These are phyloP conservation scores for Hydrophis major DNA, from an alignment of 2,797 vertebrate genomes.

Conservation along the genomic window DNA sequence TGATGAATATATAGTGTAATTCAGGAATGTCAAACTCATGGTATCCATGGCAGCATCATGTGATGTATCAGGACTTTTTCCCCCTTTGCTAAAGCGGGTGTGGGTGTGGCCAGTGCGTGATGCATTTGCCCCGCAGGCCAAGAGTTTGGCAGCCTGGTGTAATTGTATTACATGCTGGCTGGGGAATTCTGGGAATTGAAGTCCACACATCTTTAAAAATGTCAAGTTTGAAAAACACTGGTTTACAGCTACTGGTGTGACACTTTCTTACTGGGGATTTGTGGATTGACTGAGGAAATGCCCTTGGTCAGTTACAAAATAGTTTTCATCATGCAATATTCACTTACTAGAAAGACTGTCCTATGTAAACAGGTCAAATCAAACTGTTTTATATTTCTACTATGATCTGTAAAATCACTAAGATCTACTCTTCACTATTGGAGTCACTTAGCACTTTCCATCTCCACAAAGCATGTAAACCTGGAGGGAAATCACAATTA, in stretches of 20 bases:
- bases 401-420: not conserved
- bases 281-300: not conserved
- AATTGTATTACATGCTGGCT: not conserved
- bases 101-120: too few relatives aligned
- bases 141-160: too few relatives aligned
- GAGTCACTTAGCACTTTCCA: not conserved
- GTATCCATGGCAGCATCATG: too few relatives aligned
- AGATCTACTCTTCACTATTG: not conserved
- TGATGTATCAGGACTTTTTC: too few relatives aligned
- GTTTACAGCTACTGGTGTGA: not conserved
- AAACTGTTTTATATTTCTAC: not conserved
- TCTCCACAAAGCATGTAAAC: not conserved
- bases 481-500: not conserved
- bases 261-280: not conserved
- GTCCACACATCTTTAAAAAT: not conserved
- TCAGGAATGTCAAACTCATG: not conserved
- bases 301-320: not conserved
- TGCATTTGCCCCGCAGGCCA: accelerated
- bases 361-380: not conserved
- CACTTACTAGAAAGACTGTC: not conserved
- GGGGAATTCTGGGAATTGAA: not conserved
- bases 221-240: not conserved
- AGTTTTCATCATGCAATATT: not conserved
- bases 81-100: too few relatives aligned
- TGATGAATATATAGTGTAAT: not conserved